Base-by-base conservation (phyloP, 2,888 invertebrate genomes). In the Morinoia aosen region DNA sequence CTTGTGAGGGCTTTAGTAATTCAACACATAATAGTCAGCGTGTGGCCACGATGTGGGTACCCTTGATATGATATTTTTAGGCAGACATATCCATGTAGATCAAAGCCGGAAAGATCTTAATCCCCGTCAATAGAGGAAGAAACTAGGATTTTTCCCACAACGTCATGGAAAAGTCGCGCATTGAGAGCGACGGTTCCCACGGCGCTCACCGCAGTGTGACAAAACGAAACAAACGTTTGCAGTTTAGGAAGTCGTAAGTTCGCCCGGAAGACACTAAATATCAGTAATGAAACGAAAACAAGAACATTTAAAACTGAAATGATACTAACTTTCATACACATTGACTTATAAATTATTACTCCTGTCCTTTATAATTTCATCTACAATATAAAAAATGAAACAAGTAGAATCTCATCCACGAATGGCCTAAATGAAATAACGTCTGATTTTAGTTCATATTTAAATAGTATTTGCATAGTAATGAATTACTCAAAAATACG, bases 121-220 rank as follows among this genome's bases (percentile, higher is more conserved):
- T 76, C 16, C 33, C 25, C 7, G 76, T 11, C 33, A 90, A 11
- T 39, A 7, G 39, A 90, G 90, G 90, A 90, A 39, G 12, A 90
- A 40, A 90, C 14, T 90, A 48, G 90, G 40, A 14, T 90, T 48
- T 88, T 90, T 90, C 90, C 90, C 90, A 90, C 90, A 90, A 40
- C 39, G n/a, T 19, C 40, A 40, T 1, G 76, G 39, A 90, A 90
- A 90, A 90, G 40, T 90, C 16, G 90, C 48, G 76, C 90, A 90
- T 40, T 90, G 14, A 48, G 39, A 40, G 90, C 90, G 40, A 39
- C 39, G 40, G 90, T 90, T 90, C 90, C 14, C 90, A 90, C 90
- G 90, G 11, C 39, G 48, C 48, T 90, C 90, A 90, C 90, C 33
- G 11, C 90, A 90, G 40, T 90, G 90, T 40, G 90, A 90, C 90